phyloP scores from a whole-genome alignment of 1,140 invertebrate genomes.

The Elymnias hypermnestra region DNA sequence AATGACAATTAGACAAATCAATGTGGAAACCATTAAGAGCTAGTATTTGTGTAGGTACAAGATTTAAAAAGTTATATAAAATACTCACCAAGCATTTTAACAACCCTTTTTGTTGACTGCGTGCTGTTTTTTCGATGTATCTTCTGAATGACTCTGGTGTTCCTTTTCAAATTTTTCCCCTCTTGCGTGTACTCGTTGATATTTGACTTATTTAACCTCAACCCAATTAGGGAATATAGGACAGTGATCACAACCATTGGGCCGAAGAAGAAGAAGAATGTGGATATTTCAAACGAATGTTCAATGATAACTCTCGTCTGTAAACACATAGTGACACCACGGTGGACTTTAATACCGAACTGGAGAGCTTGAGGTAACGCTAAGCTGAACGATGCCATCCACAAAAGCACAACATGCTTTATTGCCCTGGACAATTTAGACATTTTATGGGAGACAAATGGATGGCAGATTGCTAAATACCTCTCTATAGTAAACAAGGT shows the following conservation, averaged over 20 bases:
- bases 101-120: slow-evolving; percentile 74
- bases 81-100: slow-evolving; percentile 79
- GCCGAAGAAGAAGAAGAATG: slow-evolving; percentile 88
- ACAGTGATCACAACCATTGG: slow-evolving; percentile 92
- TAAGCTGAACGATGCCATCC: slow-evolving; percentile 82
- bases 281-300: slow-evolving; percentile 89
- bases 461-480: slow-evolving; percentile 88
- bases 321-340: slow-evolving; percentile 42
- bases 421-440: slow-evolving; percentile 86
- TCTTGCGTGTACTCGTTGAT: slow-evolving; percentile 71
- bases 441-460: slow-evolving; percentile 87
- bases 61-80: no score
- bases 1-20: no score
- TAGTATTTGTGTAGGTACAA: no score
- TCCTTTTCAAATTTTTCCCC: slow-evolving; percentile 31
- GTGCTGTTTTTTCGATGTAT: slow-evolving; percentile 51
- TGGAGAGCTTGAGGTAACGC: slow-evolving; percentile 89
- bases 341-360: slow-evolving; percentile 78
- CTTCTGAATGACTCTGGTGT: slow-evolving; percentile 32
- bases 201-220: slow-evolving; percentile 82
- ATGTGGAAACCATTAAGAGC: no score
- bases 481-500: slow-evolving; percentile 88
- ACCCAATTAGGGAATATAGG: slow-evolving; percentile 89
- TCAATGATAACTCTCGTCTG: slow-evolving; percentile 79
- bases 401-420: slow-evolving; percentile 84